Evolutionary conservation across 1,140 invertebrate genomes (phyloP).

Genomic region (Drosophila eugracilis): DNA sequence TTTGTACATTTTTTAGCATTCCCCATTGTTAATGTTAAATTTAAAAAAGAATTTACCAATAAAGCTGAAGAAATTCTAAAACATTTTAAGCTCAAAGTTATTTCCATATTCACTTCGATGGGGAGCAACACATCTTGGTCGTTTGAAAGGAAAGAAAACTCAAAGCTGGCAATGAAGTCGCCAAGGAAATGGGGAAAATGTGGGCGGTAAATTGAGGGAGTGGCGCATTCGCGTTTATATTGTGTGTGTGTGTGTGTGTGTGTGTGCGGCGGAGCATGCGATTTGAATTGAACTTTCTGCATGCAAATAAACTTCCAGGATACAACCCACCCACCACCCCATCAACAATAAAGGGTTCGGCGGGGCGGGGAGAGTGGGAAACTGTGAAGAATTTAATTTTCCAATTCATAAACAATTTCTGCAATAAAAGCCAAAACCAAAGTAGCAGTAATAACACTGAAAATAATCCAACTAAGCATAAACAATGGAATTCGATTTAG

Average conservation of each 20-base stretch:
- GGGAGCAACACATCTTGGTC: neutral
- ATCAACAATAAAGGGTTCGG: neutral
- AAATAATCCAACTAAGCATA: constrained; percentile 58
- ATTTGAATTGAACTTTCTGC: constrained; percentile 76
- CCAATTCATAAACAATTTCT: constrained; percentile 79
- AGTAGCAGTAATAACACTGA: constrained; percentile 74
- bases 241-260: constrained; percentile 16
- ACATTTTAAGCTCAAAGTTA: neutral
- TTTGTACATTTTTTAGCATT: neutral
- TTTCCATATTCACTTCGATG: neutral
- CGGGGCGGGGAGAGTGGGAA: neutral
- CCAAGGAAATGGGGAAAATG: constrained; percentile 25
- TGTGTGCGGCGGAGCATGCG: constrained; percentile 64
- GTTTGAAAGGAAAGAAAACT: constrained; percentile 13
- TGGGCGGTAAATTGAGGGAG: constrained; percentile 3
- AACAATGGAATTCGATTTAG: constrained; percentile 9
- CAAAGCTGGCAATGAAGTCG: constrained; percentile 31
- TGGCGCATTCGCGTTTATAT: constrained; percentile 10
- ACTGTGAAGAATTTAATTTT: constrained; percentile 74
- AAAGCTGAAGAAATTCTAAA: neutral
- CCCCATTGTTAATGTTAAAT: neutral
- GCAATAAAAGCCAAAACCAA: constrained; percentile 67
- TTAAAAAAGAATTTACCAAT: too few relatives aligned
- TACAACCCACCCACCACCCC: neutral
- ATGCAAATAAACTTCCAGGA: constrained; percentile 69